A percentile compares a stretch with the other conserved stretches of the same genome.
Conservation (phyloP, 2,113 vertebrate genomes). For the Bubo bubo region DNA sequence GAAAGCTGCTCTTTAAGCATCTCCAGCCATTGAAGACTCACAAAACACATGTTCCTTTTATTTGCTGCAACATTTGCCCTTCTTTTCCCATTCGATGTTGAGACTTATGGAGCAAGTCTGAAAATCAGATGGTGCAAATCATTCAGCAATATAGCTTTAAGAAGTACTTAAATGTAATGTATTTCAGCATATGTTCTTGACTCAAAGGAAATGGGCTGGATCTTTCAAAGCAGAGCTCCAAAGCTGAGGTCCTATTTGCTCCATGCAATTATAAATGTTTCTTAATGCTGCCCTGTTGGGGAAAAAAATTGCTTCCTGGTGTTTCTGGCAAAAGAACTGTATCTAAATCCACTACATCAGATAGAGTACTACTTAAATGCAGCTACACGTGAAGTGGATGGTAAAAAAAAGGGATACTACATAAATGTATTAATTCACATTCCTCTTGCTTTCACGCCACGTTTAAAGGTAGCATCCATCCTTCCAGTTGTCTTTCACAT, state of each 20-base stretch:
- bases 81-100: not conserved
- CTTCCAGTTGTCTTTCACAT: constrained; percentile 18
- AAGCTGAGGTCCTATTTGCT: constrained; percentile 12
- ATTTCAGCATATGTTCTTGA: constrained; percentile 45
- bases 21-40: constrained; percentile 27
- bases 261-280: not conserved
- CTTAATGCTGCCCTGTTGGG: not conserved
- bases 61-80: constrained; percentile 46
- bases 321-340: not conserved
- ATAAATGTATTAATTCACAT: not conserved
- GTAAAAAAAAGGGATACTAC: not conserved
- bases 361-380: too few species aligned
- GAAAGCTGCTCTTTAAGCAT: constrained; percentile 63
- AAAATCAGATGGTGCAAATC: constrained; percentile 60
- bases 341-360: not conserved
- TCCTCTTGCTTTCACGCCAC: not conserved
- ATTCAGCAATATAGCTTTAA: constrained; percentile 3
- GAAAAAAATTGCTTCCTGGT: constrained; percentile 23
- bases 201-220: constrained; percentile 25
- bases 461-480: not conserved
- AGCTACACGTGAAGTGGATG: not conserved
- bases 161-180: constrained; percentile 4
- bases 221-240: constrained; percentile 46
- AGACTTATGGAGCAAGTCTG: constrained; percentile 41
- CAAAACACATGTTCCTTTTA: constrained; percentile 59